These are phyloP conservation scores for Clistopyga incitator DNA, from an alignment of 2,888 invertebrate genomes.

Conservation along the genomic window DNA sequence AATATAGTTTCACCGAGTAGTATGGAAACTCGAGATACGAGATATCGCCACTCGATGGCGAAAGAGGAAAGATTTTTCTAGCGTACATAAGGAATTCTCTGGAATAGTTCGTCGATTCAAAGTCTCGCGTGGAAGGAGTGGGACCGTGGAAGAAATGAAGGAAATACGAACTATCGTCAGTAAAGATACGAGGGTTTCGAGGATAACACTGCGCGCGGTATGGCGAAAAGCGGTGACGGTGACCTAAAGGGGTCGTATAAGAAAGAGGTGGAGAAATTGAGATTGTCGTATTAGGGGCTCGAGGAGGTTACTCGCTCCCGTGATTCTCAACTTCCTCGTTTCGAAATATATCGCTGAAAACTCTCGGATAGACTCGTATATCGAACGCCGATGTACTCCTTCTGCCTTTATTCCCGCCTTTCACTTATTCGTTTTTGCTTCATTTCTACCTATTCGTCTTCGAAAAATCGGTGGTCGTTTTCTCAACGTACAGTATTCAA, in stretches of 20 bases:
- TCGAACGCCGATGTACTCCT: background rate
- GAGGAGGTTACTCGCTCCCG: background rate
- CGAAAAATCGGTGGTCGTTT: background rate
- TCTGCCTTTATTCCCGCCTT: background rate
- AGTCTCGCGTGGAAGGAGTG: background rate
- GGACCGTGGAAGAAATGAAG: constrained; percentile 6
- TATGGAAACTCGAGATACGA: background rate
- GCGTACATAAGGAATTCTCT: background rate
- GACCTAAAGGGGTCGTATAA: constrained; percentile 9
- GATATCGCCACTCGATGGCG: background rate
- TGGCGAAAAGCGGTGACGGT: background rate
- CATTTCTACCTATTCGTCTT: background rate
- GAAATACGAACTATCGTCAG: constrained; percentile 2
- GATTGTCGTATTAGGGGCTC: constrained; percentile 26
- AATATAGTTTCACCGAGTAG: too few species aligned
- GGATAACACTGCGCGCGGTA: constrained; percentile 23
- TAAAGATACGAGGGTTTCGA: constrained; percentile 12
- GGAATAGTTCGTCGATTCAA: background rate
- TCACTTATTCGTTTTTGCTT: background rate
- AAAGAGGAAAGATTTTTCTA: background rate
- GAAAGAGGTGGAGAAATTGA: constrained; percentile 18
- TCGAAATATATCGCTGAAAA: constrained; percentile 3
- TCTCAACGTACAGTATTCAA: too few species aligned
- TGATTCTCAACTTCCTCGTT: constrained; percentile 12
- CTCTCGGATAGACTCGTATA: background rate